Conservation (phyloP, 2,113 vertebrate species). For the Bolborhynchus lineola region DNA sequence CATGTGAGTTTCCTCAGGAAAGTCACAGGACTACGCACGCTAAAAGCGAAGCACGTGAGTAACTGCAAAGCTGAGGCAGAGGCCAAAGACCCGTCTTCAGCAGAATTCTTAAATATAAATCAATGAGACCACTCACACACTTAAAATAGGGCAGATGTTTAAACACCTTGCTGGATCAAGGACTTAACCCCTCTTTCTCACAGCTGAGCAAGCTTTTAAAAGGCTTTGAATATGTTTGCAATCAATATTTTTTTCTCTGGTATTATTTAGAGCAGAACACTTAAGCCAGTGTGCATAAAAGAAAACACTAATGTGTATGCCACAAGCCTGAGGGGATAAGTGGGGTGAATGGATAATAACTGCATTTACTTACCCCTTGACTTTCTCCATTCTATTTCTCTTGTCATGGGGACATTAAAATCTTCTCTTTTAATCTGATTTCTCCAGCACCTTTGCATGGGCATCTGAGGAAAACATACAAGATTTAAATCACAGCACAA, state of each 20-base stretch:
- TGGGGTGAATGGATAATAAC: not conserved
- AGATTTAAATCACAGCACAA: not conserved
- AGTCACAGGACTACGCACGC: not conserved
- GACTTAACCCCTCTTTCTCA: not conserved
- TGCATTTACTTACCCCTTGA: not conserved
- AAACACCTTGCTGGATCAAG: slow-evolving; percentile 4
- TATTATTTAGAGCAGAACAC: not conserved
- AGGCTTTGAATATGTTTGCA: not conserved
- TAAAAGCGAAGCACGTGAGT: not conserved
- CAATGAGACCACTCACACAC: not conserved
- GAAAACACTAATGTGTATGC: not conserved
- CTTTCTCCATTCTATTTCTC: not conserved
- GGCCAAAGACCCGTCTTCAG: not conserved
- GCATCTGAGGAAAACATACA: not conserved
- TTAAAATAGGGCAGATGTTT: not conserved
- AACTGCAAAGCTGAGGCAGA: not conserved
- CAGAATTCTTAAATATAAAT: not conserved
- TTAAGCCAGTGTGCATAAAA: not conserved
- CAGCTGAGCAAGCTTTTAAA: not conserved
- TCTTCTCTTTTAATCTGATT: not conserved
- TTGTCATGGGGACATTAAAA: not conserved
- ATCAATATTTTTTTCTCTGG: not conserved
- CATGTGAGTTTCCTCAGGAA: not conserved
- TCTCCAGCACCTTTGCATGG: not conserved
- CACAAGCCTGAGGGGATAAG: not conserved